Conservation (phyloP, 2,888 invertebrate species). For the Lutraria lutraria region DNA sequence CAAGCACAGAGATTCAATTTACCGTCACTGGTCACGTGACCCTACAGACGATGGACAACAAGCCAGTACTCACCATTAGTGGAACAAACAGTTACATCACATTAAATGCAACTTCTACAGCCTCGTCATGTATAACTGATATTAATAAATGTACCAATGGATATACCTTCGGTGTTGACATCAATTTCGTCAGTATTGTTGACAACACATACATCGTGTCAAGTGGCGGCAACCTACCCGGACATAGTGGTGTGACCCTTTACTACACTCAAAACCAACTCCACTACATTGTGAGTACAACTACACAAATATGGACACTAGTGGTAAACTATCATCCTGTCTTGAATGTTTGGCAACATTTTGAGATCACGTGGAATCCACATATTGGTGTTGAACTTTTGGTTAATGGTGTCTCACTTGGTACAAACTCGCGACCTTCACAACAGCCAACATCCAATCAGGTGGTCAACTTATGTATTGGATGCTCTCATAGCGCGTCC, state of each 20-base stretch:
- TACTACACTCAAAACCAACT: conserved; percentile 65
- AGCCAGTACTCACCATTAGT: conserved; percentile 54
- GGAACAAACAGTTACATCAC: conserved; percentile 64
- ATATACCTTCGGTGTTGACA: conserved; percentile 68
- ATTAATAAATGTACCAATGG: conserved; percentile 67
- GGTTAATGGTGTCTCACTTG: conserved; percentile 69
- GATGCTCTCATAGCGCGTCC: conserved; percentile 56
- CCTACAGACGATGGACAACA: conserved; percentile 37
- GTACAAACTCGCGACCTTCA: conserved; percentile 62
- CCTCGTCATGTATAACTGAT: conserved; percentile 64
- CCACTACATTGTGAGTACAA: conserved; percentile 72
- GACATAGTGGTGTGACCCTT: conserved; percentile 70
- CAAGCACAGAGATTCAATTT: conserved; percentile 62
- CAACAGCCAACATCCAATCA: conserved; percentile 34
- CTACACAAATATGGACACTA: conserved; percentile 69
- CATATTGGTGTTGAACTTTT: conserved; percentile 71
- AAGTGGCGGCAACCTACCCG: conserved; percentile 70
- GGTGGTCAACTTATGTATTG: conserved; percentile 57
- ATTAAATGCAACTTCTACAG: conserved; percentile 48
- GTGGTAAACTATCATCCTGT: conserved; percentile 57
- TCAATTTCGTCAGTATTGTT: conserved; percentile 62
- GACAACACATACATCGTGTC: conserved; percentile 72
- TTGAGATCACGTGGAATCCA: conserved; percentile 76
- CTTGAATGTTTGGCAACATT: conserved; percentile 72
- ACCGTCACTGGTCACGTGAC: conserved; percentile 62